These are phyloP conservation scores for Climacteris rufus DNA, from an alignment of 2,113 vertebrate genomes.

Conservation along the genomic window DNA sequence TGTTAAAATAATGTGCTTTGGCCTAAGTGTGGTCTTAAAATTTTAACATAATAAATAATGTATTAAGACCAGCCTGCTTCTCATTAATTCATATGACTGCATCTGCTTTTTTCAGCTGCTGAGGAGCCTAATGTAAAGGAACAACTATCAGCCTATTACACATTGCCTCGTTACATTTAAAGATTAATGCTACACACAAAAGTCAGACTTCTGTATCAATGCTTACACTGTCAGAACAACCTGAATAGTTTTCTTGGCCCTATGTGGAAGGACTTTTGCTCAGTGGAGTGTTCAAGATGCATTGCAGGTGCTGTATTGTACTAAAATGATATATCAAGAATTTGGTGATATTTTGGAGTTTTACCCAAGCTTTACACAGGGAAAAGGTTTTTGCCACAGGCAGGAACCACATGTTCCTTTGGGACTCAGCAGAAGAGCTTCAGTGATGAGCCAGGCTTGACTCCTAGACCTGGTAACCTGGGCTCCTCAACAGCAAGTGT, in stretches of 20 bases:
- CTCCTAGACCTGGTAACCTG: not conserved
- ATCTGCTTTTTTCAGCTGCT: not conserved
- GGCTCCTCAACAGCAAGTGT: not conserved
- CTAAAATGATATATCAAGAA: not conserved
- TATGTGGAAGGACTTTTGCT: not conserved
- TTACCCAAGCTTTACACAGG: not conserved
- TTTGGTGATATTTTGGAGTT: not conserved
- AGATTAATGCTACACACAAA: not conserved
- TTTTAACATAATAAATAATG: not conserved
- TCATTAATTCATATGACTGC: not conserved
- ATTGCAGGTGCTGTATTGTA: not conserved
- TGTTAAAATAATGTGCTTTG: not conserved
- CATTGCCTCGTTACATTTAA: not conserved
- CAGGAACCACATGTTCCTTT: not conserved
- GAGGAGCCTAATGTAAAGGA: not conserved
- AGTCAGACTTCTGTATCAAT: not conserved
- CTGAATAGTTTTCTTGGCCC: not conserved
- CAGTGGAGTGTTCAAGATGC: not conserved
- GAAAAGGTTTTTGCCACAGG: not conserved
- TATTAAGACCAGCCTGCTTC: not conserved
- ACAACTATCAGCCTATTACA: not conserved
- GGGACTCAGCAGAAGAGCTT: not conserved
- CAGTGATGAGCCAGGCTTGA: not conserved
- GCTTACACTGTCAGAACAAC: not conserved
- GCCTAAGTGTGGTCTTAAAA: not conserved